Conservation (phyloP, 2,888 invertebrate genomes). For the Drosophila villosipedis region DNA sequence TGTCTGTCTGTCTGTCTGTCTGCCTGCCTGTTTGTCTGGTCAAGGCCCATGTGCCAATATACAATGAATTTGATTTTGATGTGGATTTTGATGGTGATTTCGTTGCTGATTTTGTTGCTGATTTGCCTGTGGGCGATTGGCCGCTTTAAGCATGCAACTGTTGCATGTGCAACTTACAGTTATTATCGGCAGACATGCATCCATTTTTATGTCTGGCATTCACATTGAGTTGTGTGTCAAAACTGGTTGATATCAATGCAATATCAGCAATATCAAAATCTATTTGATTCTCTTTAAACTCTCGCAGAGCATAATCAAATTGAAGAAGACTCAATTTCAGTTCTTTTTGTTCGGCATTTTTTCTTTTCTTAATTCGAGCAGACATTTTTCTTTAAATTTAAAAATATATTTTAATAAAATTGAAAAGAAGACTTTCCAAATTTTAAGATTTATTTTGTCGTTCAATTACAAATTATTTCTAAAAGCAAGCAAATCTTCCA, state of each 20-base stretch:
- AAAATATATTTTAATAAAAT: accelerated
- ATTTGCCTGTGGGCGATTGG: slow-evolving; percentile 33
- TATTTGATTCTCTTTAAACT: background rate
- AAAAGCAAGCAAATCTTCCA: background rate
- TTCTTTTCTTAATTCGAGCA: background rate
- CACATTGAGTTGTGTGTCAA: background rate
- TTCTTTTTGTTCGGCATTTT: background rate
- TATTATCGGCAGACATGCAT: slow-evolving; percentile 7
- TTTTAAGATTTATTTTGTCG: accelerated
- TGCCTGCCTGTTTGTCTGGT: slow-evolving; percentile 20
- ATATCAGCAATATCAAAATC: background rate
- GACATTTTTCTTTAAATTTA: background rate
- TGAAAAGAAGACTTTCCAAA: background rate
- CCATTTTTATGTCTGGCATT: slow-evolving; percentile 14
- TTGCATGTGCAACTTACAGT: slow-evolving; percentile 51
- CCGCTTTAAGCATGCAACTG: slow-evolving; percentile 45
- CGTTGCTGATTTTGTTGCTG: slow-evolving; percentile 36
- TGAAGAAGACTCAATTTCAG: background rate
- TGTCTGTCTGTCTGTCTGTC: slow-evolving; percentile 23
- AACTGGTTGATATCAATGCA: background rate
- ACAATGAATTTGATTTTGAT: slow-evolving; percentile 64
- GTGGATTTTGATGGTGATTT: slow-evolving; percentile 28
- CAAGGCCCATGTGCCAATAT: slow-evolving; percentile 52
- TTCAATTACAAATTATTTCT: background rate
- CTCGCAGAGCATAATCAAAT: background rate